These are phyloP conservation scores for Chrysocyon brachyurus DNA, from an alignment of 2,797 vertebrate species.

Conservation along the genomic window DNA sequence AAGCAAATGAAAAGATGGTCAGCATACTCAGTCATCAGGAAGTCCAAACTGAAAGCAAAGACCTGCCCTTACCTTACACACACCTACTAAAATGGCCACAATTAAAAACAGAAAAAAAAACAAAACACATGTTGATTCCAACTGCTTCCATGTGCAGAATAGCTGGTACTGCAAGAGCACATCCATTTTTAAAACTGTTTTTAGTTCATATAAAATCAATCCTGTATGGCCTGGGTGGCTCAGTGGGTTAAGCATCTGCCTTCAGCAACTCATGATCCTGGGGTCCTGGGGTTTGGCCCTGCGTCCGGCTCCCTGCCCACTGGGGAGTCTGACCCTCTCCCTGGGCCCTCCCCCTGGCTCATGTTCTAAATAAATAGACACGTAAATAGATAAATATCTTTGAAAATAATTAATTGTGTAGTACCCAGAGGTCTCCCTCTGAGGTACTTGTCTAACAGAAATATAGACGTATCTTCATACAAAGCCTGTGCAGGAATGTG, in stretches of 20 bases:
- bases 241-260: too few relatives aligned
- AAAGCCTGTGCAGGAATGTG: neutral
- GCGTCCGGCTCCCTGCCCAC: too few relatives aligned
- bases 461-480: neutral
- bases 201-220: neutral
- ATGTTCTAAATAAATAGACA: too few relatives aligned
- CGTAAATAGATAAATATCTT: too few relatives aligned
- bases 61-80: neutral
- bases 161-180: neutral
- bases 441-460: neutral
- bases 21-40: neutral
- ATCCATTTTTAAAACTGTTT: neutral
- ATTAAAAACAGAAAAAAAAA: neutral
- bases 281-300: too few relatives aligned
- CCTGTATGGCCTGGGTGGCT: too few relatives aligned
- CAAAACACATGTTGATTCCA: neutral
- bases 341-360: too few relatives aligned
- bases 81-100: neutral
- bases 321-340: too few relatives aligned
- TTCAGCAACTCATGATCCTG: too few relatives aligned
- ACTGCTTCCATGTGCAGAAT: neutral
- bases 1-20: neutral
- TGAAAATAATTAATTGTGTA: too few relatives aligned
- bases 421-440: neutral
- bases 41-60: neutral